These are phyloP conservation scores for Acrocephalus scirpaceus DNA, from an alignment of 2,797 vertebrate genomes.

Conservation along the genomic window DNA sequence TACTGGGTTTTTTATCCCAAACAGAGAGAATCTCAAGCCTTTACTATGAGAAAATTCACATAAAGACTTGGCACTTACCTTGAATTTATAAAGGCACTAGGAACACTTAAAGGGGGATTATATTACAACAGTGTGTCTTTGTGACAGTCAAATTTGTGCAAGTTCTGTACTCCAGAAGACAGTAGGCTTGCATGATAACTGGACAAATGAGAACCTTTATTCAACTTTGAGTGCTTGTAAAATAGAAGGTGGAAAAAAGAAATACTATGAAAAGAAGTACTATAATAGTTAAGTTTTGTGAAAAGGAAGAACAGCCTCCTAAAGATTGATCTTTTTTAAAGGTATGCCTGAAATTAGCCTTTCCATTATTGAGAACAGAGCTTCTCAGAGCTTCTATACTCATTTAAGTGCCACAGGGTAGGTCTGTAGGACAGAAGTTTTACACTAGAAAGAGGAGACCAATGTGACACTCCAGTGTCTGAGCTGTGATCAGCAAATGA, in stretches of 20 bases:
- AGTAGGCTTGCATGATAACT: neutral
- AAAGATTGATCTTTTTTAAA: conserved; percentile 39
- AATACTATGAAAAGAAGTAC: neutral
- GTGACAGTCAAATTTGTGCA: neutral
- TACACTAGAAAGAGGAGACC: conserved; percentile 19
- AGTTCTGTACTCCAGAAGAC: neutral
- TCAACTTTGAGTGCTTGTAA: neutral
- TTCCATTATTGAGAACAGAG: neutral
- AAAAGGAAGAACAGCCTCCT: neutral
- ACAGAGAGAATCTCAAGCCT: neutral
- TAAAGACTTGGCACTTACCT: neutral
- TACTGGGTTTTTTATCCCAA: neutral
- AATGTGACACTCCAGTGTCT: conserved; percentile 11
- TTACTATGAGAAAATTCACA: neutral
- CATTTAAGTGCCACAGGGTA: neutral
- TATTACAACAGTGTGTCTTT: neutral
- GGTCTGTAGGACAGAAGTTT: neutral
- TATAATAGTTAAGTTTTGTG: neutral
- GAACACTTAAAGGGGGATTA: neutral
- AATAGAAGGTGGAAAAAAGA: neutral
- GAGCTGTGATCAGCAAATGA: conserved; percentile 35
- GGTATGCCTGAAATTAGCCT: neutral
- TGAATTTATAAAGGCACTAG: neutral
- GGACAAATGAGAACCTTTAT: neutral
- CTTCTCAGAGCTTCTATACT: conserved; percentile 41